phyloP scores from a whole-genome alignment of 1,140 invertebrate species.

The Augochlora pura region DNA sequence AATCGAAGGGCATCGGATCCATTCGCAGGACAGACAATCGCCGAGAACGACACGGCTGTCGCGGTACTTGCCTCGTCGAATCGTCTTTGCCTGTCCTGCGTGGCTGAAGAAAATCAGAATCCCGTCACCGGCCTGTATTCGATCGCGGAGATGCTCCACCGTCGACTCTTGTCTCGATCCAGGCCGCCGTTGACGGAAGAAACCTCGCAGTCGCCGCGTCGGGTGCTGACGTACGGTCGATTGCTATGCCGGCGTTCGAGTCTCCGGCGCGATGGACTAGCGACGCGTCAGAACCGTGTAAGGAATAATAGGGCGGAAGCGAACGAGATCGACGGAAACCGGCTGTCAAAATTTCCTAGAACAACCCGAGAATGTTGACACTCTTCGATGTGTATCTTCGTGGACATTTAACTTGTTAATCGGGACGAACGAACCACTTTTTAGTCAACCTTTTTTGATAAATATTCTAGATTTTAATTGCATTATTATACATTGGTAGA shows the following conservation, averaged over 20 bases:
- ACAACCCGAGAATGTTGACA: neutral
- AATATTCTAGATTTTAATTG: too few species aligned
- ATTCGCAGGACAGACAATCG: constrained; percentile 2
- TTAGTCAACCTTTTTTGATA: too few species aligned
- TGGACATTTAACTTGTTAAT: neutral
- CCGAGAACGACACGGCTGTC: neutral
- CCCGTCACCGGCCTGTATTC: neutral
- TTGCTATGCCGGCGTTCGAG: neutral
- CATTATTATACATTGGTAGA: too few species aligned
- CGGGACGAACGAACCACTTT: too few species aligned
- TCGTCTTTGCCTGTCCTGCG: constrained; percentile 27
- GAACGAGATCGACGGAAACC: neutral
- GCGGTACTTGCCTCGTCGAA: neutral
- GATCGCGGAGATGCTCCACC: neutral
- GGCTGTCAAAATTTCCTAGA: neutral
- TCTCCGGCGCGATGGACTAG: too few species aligned
- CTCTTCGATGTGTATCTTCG: neutral
- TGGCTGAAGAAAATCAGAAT: neutral
- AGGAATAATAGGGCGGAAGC: too few species aligned
- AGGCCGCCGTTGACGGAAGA: neutral
- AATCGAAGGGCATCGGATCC: constrained; percentile 46
- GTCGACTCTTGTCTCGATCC: neutral
- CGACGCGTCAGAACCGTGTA: too few species aligned
- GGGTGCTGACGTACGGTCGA: neutral
- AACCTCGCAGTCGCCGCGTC: neutral